These are phyloP conservation scores for Saccostrea glomerata DNA, from an alignment of 1,140 invertebrate genomes.

Conservation along the genomic window DNA sequence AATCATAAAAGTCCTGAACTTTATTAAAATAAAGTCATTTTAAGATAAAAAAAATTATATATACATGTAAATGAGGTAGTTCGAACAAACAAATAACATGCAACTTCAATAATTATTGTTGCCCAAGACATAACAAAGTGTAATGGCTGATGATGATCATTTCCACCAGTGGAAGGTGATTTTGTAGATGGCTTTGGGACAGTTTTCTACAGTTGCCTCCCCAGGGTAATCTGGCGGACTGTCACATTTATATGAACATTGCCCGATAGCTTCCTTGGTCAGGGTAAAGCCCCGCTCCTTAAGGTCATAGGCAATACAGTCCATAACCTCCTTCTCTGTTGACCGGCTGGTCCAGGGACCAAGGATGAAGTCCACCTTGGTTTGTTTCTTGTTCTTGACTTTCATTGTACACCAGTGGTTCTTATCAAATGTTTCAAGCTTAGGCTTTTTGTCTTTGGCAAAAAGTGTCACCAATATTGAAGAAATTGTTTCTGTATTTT, in stretches of 20 bases:
- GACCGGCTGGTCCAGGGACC: slow-evolving; percentile 62
- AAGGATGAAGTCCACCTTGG: slow-evolving; percentile 53
- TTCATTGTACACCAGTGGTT: slow-evolving; percentile 56
- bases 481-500: slow-evolving; percentile 53
- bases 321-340: slow-evolving; percentile 63
- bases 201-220: slow-evolving; percentile 52
- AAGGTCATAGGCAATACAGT: slow-evolving; percentile 63
- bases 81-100: no score
- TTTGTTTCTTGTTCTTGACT: slow-evolving; percentile 40
- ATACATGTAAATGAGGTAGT: no score
- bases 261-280: slow-evolving; percentile 53
- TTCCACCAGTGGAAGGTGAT: slow-evolving; percentile 67
- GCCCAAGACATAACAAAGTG: no score
- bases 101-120: no score
- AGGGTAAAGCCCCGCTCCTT: slow-evolving; percentile 60
- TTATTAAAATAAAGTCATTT: no score
- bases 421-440: slow-evolving; percentile 56
- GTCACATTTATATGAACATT: slow-evolving; percentile 60
- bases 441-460: slow-evolving; percentile 54
- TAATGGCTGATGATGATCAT: background rate
- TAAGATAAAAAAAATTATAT: no score
- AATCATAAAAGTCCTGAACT: no score
- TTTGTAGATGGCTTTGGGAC: slow-evolving; percentile 53
- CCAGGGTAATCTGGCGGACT: slow-evolving; percentile 47
- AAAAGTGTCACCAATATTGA: slow-evolving; percentile 54